A percentile compares a stretch with the other conserved stretches of the same genome.
Conservation (phyloP, 2,888 invertebrate species). For the Iphiclides podalirius region DNA sequence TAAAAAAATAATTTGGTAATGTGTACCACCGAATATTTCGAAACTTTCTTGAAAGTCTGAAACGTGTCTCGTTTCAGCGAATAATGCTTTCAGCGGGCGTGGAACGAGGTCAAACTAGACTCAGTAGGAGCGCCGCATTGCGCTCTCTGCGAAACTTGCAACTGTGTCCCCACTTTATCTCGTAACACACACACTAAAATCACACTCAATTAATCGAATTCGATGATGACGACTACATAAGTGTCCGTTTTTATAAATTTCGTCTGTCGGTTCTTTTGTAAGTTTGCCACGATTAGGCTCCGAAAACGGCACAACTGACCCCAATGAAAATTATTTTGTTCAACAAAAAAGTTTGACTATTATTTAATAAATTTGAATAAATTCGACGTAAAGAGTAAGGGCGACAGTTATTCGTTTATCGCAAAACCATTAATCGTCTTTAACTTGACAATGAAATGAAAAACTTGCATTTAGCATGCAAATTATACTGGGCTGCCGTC, state of each 20-base stretch:
- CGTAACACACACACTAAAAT: constrained; percentile 16
- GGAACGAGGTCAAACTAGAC: constrained; percentile 63
- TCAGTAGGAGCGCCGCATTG: constrained; percentile 65
- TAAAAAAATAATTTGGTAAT: no score
- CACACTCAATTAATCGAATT: no score
- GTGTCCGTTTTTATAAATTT: no score
- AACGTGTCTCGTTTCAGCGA: constrained; percentile 16
- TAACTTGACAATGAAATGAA: constrained; percentile 22
- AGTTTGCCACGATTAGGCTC: not conserved
- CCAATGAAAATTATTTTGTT: no score
- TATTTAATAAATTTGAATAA: no score
- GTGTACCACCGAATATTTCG: not conserved
- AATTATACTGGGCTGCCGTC: constrained; percentile 18
- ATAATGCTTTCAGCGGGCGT: constrained; percentile 38
- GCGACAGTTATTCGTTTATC: no score
- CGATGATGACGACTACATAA: no score
- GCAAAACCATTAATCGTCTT: no score
- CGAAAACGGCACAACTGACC: no score
- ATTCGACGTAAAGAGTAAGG: no score
- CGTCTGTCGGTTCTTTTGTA: no score
- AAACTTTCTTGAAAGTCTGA: constrained; percentile 19
- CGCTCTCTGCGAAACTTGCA: constrained; percentile 69
- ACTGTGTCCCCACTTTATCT: constrained; percentile 42
- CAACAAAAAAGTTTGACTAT: no score
- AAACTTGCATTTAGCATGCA: constrained; percentile 23